phyloP scores from a whole-genome alignment of 2,888 invertebrate species.

The Ceratothoa steindachneri region DNA sequence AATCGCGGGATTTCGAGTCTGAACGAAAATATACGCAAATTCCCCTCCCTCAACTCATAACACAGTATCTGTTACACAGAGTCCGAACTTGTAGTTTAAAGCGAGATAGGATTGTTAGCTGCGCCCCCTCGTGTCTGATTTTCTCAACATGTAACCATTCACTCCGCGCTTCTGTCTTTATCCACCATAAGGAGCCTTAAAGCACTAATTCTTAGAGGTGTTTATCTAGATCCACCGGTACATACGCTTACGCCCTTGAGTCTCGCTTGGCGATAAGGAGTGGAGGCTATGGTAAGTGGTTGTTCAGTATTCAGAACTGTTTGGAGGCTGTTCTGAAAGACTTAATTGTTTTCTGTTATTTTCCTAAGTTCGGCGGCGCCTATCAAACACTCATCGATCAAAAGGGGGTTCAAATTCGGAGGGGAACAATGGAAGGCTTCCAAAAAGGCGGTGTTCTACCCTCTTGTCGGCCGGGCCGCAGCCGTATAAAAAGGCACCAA shows the following conservation, averaged over 20 bases:
- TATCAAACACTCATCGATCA: conserved; percentile 13
- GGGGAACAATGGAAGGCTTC: not conserved
- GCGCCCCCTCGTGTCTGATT: conserved; percentile 1
- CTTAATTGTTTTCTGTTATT: conserved; percentile 12
- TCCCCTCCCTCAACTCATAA: conserved; percentile 2
- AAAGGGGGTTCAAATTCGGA: not conserved
- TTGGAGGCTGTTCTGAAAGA: not conserved
- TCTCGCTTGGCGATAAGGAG: not conserved
- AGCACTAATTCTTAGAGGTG: not conserved
- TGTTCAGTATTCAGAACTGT: conserved; percentile 8
- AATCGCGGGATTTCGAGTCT: no score
- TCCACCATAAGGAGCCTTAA: not conserved
- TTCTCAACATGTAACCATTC: not conserved
- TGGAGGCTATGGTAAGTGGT: conserved; percentile 1
- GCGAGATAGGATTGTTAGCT: conserved; percentile 2
- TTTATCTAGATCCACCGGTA: not conserved
- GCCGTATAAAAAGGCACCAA: not conserved
- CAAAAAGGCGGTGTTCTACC: not conserved
- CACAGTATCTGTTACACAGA: conserved; percentile 6
- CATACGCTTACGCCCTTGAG: not conserved
- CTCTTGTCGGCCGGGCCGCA: not conserved
- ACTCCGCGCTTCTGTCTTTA: not conserved
- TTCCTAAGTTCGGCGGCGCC: not conserved
- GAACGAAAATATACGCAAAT: not conserved
- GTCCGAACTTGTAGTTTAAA: not conserved